Conservation (phyloP, 2,888 invertebrate species). For the Caenorhabditis parvicauda region DNA sequence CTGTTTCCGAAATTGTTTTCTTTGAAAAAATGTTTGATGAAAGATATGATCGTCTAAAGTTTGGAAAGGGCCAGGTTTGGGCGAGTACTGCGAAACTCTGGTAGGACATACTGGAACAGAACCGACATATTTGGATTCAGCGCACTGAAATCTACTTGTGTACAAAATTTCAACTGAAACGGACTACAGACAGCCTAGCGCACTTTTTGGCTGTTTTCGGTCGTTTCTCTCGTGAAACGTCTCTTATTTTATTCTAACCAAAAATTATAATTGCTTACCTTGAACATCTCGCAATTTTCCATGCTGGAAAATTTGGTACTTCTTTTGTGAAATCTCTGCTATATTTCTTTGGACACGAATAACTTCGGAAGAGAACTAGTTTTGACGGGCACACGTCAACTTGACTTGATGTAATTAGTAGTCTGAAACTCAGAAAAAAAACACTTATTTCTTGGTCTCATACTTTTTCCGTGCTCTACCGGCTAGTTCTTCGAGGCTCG, state of each 20-base stretch:
- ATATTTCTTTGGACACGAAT: conserved; percentile 66
- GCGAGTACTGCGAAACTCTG: background rate
- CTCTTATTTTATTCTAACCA: background rate
- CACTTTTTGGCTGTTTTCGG: too few species aligned
- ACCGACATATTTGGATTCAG: too few species aligned
- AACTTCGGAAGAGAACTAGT: conserved; percentile 89
- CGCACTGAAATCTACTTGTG: too few species aligned
- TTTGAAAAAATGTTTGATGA: too few species aligned
- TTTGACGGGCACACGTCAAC: conserved; percentile 90
- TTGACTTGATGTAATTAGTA: conserved; percentile 81
- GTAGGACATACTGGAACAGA: background rate
- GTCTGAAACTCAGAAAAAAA: conserved; percentile 48
- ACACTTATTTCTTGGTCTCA: background rate
- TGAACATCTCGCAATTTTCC: conserved; percentile 52
- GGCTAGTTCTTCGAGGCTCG: conserved; percentile 4
- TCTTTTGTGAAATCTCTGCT: conserved; percentile 9
- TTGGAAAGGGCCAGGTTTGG: too few species aligned
- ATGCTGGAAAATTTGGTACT: conserved; percentile 23
- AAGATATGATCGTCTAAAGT: too few species aligned
- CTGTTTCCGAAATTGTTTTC: too few species aligned
- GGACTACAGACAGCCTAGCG: too few species aligned
- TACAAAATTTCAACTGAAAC: too few species aligned
- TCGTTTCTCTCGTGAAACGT: too few species aligned
- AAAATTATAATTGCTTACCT: conserved; percentile 24
- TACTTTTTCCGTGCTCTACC: background rate